These are phyloP conservation scores for Azemiops feae DNA, from an alignment of 2,113 vertebrate genomes.

Conservation along the genomic window DNA sequence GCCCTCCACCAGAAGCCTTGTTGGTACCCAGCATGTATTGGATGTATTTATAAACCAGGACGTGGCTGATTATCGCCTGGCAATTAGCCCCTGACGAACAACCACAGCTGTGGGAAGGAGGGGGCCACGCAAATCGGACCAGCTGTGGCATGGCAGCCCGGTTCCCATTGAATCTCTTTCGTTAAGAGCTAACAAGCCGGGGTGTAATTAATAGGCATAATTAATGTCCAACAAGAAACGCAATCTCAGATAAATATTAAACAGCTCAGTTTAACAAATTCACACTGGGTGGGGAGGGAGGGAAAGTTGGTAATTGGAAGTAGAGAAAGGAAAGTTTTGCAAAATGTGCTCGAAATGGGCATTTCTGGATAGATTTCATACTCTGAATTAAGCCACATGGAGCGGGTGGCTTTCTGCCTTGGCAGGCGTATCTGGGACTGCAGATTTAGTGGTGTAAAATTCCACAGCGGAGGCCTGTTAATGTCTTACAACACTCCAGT, in stretches of 20 bases:
- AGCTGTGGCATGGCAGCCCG: constrained; percentile 16
- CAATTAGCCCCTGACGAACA: constrained; percentile 35
- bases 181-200: constrained; percentile 27
- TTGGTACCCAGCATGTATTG: constrained; percentile 2
- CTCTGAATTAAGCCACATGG: neutral
- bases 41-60: constrained; percentile 30
- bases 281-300: neutral
- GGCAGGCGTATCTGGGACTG: neutral
- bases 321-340: neutral
- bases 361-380: neutral
- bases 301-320: neutral
- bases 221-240: constrained; percentile 34
- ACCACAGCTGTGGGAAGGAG: constrained; percentile 24
- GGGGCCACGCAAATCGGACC: constrained; percentile 13
- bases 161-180: constrained; percentile 31
- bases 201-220: constrained; percentile 35
- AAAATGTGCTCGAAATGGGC: neutral
- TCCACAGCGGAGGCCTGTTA: neutral
- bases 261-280: constrained; percentile 25
- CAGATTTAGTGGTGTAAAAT: neutral
- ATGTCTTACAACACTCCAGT: neutral
- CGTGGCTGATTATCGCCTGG: constrained; percentile 25
- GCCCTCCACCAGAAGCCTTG: neutral
- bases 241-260: constrained; percentile 37
- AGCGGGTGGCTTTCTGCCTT: neutral